phyloP scores from a whole-genome alignment of 2,113 vertebrate genomes.

The Tiliqua scincoides region DNA sequence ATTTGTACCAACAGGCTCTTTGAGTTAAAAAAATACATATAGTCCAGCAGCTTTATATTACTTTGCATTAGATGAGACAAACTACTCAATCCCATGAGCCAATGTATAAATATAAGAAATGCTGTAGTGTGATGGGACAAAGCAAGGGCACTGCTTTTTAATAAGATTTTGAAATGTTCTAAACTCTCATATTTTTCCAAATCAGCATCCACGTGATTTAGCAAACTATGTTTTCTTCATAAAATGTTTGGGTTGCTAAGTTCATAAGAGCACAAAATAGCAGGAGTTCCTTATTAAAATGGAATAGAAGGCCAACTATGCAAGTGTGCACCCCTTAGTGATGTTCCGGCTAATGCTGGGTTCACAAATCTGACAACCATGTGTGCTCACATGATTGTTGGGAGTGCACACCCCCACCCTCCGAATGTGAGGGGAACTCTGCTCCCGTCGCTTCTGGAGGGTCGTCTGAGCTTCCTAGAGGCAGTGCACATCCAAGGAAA shows the following conservation, averaged over 20 bases:
- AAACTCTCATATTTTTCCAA: constrained; percentile 5
- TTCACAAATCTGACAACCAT: too few relatives aligned
- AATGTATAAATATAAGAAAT: constrained; percentile 55
- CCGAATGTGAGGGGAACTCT: too few relatives aligned
- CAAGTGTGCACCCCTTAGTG: too few relatives aligned
- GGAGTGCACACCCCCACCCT: too few relatives aligned
- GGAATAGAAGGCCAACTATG: not conserved
- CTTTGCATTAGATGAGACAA: constrained; percentile 66
- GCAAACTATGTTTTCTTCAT: constrained; percentile 1
- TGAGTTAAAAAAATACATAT: constrained; percentile 53
- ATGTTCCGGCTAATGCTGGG: too few relatives aligned
- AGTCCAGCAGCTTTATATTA: constrained; percentile 45
- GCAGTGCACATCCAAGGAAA: too few relatives aligned
- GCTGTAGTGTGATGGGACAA: constrained; percentile 31
- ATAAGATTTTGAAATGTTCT: constrained; percentile 36
- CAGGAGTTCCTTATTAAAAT: constrained; percentile 4
- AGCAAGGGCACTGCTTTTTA: constrained; percentile 30
- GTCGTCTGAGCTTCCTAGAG: too few relatives aligned
- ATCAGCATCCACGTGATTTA: constrained; percentile 15
- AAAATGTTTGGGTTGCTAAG: not conserved
- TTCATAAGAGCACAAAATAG: not conserved
- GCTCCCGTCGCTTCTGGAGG: too few relatives aligned
- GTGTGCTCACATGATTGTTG: too few relatives aligned
- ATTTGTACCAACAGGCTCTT: constrained; percentile 49
- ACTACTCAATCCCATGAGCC: constrained; percentile 58